Evolutionary conservation across 2,113 vertebrate species (phyloP).

Genomic region (Aegypius monachus): DNA sequence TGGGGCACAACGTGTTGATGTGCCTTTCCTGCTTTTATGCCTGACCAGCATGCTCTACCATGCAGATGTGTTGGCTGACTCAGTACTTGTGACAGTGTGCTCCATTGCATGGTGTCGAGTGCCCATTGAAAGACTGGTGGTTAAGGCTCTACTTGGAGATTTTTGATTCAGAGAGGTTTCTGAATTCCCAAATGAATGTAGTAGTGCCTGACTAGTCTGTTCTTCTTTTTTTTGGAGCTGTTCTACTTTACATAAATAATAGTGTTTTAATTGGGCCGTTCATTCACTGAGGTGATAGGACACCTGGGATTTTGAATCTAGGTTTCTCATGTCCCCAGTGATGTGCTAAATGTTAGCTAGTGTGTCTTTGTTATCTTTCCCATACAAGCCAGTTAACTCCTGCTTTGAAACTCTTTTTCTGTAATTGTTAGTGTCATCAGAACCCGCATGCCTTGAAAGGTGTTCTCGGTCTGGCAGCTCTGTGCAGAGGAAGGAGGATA

Average conservation of each 20-base stretch:
- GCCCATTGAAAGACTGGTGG: background rate
- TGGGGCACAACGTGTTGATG: background rate
- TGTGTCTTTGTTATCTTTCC: background rate
- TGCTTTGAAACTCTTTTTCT: background rate
- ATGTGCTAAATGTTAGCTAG: background rate
- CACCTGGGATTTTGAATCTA: background rate
- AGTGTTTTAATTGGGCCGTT: background rate
- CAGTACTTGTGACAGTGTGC: accelerated
- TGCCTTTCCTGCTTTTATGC: background rate
- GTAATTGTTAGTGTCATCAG: no score
- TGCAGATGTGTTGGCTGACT: background rate
- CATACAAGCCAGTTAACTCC: background rate
- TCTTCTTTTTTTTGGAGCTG: background rate
- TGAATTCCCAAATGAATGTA: background rate
- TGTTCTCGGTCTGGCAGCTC: background rate
- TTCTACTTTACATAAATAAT: background rate
- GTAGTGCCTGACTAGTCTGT: background rate
- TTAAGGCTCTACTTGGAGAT: background rate
- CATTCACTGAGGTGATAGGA: background rate
- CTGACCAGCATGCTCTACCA: background rate
- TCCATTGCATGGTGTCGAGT: accelerated
- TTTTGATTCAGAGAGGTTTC: background rate
- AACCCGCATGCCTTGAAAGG: background rate
- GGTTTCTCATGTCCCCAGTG: background rate
- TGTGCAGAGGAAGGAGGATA: background rate